Evolutionary conservation across 2,888 invertebrate species (phyloP), one percentile per base, ranked within the genome.

Genomic region (Epinotia ramella): DNA sequence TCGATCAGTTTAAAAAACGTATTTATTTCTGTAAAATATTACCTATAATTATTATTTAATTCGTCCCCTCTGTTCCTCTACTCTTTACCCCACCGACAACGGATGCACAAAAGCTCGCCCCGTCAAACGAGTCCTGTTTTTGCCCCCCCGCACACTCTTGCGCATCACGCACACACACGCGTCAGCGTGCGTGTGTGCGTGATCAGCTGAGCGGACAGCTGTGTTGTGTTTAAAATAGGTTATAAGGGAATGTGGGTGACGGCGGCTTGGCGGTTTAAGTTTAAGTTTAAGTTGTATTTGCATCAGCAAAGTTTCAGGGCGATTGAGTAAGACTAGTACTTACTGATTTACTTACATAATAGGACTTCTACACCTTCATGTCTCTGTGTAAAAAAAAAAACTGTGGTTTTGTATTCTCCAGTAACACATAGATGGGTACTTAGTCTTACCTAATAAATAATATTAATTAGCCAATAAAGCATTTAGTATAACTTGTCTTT

Each of bases 121-220:
- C 84, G 91, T 88, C 85, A 81, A 87, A 90, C 92, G 82, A 84
- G 89, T 91, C 87, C 86, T 87, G 84, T 91, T 91, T 91, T 89
- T 88, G 84, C 84, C 84, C 83, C 82, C 84, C 80, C 84, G 67
- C 85, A 84, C 80, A 82, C 84, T 68, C 76, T 78, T 53, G 53
- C 67, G 65, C 59, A 11, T 12, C 7, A 62, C 65, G 59, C 57
- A 9, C 24, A 18, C 11, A 9, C 12, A n/a, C n/a, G 33, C 70
- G 59, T 68, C 68, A 60, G 63, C 20, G 70, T 57, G 63, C 20
- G 44, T 59, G 73, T 77, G 79, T 71, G 77, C 63, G 76, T 64
- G 79, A 81, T 81, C 81, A 81, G 81, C 81, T 81, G 81, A 81
- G 77, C 77, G 69, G 33, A 77, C 81, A 80, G 79, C 81, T 81